A percentile compares a stretch with the other conserved stretches of the same genome.
Conservation (phyloP, 2,113 vertebrate genomes). For the Baryphthengus martii region DNA sequence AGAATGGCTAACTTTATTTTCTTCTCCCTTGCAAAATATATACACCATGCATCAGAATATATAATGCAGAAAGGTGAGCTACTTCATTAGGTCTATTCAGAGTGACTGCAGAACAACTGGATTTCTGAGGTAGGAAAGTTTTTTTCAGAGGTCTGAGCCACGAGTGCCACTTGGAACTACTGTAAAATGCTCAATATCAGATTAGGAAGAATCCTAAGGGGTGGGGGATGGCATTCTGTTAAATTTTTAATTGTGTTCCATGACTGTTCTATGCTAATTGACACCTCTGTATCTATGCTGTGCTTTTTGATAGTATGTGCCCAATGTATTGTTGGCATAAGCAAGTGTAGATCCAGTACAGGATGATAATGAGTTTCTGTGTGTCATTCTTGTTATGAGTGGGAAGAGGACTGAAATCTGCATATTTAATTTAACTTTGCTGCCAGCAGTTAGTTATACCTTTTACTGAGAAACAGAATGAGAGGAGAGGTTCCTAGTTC, state of each 20-base stretch:
- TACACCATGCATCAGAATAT: conserved; percentile 34
- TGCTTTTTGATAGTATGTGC: not conserved
- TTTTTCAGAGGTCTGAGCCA: conserved; percentile 34
- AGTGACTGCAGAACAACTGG: conserved; percentile 58
- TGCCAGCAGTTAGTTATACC: not conserved
- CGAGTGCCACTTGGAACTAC: not conserved
- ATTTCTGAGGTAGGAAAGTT: conserved; percentile 56
- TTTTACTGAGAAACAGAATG: not conserved
- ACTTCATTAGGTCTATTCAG: conserved; percentile 52
- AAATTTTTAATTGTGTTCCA: not conserved
- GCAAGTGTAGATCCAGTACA: not conserved
- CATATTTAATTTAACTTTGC: not conserved
- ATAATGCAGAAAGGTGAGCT: conserved; percentile 55
- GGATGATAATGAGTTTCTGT: not conserved
- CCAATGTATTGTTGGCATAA: not conserved
- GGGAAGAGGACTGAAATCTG: not conserved
- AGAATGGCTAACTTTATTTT: conserved; percentile 45
- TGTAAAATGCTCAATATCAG: not conserved
- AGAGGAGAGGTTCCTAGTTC: not conserved
- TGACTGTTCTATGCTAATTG: not conserved
- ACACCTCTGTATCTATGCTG: not conserved
- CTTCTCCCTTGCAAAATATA: conserved; percentile 45
- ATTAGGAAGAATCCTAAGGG: not conserved
- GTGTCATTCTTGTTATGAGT: not conserved
- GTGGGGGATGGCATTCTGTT: not conserved